phyloP scores from a whole-genome alignment of 2,888 invertebrate species.

The Taphrorychus bicolor region DNA sequence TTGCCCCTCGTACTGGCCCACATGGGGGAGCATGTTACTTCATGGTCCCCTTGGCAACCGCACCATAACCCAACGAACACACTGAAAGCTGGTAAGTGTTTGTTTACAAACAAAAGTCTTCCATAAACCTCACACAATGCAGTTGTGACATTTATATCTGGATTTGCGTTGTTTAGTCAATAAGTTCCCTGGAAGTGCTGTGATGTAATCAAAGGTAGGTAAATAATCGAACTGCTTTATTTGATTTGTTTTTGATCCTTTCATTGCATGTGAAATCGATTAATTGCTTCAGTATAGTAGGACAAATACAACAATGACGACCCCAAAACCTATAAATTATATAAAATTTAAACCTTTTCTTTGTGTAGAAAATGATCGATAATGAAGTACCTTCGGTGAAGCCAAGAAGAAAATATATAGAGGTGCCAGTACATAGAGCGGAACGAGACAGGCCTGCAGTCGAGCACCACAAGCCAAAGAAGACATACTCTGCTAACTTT shows the following conservation, averaged over 20 bases:
- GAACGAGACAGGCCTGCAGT: conserved; percentile 20
- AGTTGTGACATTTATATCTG: conserved; percentile 9
- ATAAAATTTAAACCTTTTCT: no score
- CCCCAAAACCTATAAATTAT: no score
- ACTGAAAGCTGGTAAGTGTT: conserved; percentile 30
- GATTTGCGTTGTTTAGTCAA: conserved; percentile 38
- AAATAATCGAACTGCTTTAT: not conserved
- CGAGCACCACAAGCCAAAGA: conserved; percentile 34
- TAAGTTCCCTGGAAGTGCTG: conserved; percentile 26
- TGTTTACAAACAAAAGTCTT: conserved; percentile 45
- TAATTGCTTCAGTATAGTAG: not conserved
- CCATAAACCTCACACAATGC: conserved; percentile 4
- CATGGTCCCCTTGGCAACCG: conserved; percentile 45
- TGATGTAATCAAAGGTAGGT: conserved; percentile 6
- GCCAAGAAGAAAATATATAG: conserved; percentile 49
- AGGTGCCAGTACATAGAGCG: conserved; percentile 53
- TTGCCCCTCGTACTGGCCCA: not conserved
- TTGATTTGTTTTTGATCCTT: not conserved
- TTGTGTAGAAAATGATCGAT: conserved; percentile 16
- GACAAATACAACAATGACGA: no score
- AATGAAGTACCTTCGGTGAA: conserved; percentile 46
- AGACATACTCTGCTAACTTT: conserved; percentile 53
- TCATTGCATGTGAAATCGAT: not conserved
- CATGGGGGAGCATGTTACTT: not conserved
- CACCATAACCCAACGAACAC: conserved; percentile 1